Evolutionary conservation across 2,113 vertebrate genomes (phyloP).

Genomic region (Emydura subglobosa): DNA sequence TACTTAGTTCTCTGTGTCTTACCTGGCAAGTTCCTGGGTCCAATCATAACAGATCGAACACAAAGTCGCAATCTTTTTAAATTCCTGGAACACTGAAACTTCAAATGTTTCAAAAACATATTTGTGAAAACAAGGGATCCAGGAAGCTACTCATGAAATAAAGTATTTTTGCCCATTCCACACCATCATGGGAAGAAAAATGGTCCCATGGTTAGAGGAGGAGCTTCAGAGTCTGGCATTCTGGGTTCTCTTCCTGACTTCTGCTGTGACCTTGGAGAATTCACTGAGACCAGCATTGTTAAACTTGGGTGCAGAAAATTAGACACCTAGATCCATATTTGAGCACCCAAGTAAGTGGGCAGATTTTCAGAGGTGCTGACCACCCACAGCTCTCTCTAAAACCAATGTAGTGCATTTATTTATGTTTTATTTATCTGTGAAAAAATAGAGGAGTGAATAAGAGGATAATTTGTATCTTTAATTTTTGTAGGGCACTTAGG

Average conservation of each 20-base stretch:
- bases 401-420: not conserved
- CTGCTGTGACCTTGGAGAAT: not conserved
- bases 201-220: not conserved
- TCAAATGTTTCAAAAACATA: not conserved
- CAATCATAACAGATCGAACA: not conserved
- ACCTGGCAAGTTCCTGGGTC: not conserved
- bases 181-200: not conserved
- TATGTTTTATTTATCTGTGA: not conserved
- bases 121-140: not conserved
- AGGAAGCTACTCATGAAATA: not conserved
- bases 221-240: not conserved
- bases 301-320: not conserved
- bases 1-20: not conserved
- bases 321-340: not conserved
- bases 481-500: not conserved
- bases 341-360: not conserved
- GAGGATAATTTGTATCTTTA: not conserved
- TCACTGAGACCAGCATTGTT: not conserved
- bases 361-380: not conserved
- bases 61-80: not conserved
- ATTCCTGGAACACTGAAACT: fast-evolving
- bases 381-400: not conserved
- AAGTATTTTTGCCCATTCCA: not conserved
- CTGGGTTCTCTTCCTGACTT: not conserved
- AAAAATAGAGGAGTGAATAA: not conserved